Base-by-base conservation (phyloP, 2,888 invertebrate species). In the Noctua comes region DNA sequence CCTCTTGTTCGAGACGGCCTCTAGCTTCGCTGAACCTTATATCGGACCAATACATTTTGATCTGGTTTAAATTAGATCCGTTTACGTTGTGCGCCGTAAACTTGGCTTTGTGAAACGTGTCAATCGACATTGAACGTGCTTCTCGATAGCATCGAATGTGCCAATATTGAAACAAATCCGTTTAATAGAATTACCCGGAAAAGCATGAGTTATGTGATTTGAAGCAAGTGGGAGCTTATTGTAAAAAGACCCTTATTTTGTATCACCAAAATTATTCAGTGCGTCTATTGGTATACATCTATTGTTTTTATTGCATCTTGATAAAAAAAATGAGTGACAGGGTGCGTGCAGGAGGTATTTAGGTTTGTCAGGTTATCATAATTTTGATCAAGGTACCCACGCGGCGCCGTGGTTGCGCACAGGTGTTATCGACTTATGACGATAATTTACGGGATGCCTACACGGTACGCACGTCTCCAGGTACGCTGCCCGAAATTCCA, bases 361-460 rank as follows among this genome's bases (percentile, higher is more conserved):
- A 68, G 68, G 68, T 68, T 40, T 59, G 51, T 76, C 13, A 65
- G 62, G 48, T 59, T 77, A 79, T 79, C 62, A 77, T 76, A 68
- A 86, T 82, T 82, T 71, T 54, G 48, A 82, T 82, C 82, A 69
- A 31, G 36, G 68, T 59, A 76, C 13, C 31, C 36, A 54, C 31
- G 27, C 31, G 27, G 8, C 31, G 31, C n/a, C 51, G 68, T 27
- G 64, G 65, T 43, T 76, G 40, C 68, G 46, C 68, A 5, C 27
- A 36, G n/a, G 57, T 80, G 64, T 70, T 80, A 78, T 79, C 74
- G 68, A 78, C 62, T 68, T 70, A 13, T 18, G 43, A 43, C n/a
- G 66, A 43, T 72, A 77, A 78, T 62, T 77, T 70, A 74, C 64
- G 36, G 24, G 16, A 70, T 72, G 40, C 54, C 68, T 57, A 86